Conservation (phyloP, 2,888 invertebrate genomes). For the Pegoplata infirma region DNA sequence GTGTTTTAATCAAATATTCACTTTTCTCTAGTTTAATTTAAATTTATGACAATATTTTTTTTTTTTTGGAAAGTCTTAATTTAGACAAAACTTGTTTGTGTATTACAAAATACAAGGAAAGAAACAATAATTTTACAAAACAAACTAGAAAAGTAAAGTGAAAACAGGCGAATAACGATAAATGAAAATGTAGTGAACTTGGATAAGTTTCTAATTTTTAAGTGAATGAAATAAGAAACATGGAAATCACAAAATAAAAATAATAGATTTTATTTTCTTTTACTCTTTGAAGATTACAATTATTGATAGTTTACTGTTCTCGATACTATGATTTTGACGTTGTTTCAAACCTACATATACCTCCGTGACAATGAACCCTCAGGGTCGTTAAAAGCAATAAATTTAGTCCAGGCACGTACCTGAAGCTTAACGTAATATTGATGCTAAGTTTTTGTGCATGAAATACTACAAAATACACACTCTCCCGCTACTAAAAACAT, state of each 20-base stretch:
- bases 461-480: constrained; percentile 16
- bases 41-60: constrained; percentile 48
- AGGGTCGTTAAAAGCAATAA: constrained; percentile 70
- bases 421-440: constrained; percentile 71
- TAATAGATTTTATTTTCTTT: too few relatives aligned
- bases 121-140: not conserved
- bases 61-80: constrained; percentile 8
- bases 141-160: constrained; percentile 24
- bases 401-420: constrained; percentile 77
- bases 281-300: too few relatives aligned
- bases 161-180: too few relatives aligned
- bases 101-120: too few relatives aligned
- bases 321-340: constrained; percentile 7
- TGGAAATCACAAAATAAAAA: too few relatives aligned
- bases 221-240: too few relatives aligned
- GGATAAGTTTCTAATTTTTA: too few relatives aligned
- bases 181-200: too few relatives aligned
- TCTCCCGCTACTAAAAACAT: too few relatives aligned
- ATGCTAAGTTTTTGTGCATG: constrained; percentile 35
- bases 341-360: constrained; percentile 10
- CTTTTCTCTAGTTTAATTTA: constrained; percentile 38
- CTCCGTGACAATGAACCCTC: constrained; percentile 63
- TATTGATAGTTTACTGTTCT: too few relatives aligned
- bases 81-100: constrained; percentile 1
- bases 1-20: not conserved